A percentile compares a stretch with the other conserved stretches of the same genome.
Conservation (phyloP, 2,797 vertebrate species). For the Oreochromis grahami region DNA sequence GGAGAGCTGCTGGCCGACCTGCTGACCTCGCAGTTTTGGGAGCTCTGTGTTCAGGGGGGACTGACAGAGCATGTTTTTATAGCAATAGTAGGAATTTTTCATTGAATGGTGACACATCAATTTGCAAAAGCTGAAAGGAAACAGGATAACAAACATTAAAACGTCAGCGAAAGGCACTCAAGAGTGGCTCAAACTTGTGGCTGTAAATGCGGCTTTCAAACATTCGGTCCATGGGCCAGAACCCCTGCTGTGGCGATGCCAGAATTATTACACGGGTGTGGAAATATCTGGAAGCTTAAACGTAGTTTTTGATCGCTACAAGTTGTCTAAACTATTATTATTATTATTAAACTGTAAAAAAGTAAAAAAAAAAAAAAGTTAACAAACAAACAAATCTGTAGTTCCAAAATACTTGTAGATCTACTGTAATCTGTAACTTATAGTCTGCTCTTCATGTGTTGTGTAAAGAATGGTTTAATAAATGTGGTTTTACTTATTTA, state of each 20-base stretch:
- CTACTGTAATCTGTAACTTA: neutral
- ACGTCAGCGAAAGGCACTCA: neutral
- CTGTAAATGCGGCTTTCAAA: neutral
- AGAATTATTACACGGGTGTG: neutral
- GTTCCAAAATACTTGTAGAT: neutral
- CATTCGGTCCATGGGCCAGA: neutral
- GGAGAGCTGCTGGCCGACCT: conserved; percentile 10
- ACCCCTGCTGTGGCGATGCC: neutral
- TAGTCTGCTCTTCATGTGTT: neutral
- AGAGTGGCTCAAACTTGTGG: neutral
- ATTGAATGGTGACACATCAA: neutral
- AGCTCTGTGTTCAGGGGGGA: neutral
- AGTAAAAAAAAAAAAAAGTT: neutral
- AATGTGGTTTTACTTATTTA: neutral
- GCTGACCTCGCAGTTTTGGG: conserved; percentile 1
- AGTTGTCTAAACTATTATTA: neutral
- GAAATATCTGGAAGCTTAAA: neutral
- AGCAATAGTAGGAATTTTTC: neutral
- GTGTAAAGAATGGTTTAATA: neutral
- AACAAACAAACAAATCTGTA: neutral
- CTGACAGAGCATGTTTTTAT: neutral
- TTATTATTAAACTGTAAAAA: neutral
- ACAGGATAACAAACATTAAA: neutral
- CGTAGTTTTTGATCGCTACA: neutral
- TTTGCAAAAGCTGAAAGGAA: neutral